Conservation (phyloP, 2,888 invertebrate species). For the Plutella xylostella region DNA sequence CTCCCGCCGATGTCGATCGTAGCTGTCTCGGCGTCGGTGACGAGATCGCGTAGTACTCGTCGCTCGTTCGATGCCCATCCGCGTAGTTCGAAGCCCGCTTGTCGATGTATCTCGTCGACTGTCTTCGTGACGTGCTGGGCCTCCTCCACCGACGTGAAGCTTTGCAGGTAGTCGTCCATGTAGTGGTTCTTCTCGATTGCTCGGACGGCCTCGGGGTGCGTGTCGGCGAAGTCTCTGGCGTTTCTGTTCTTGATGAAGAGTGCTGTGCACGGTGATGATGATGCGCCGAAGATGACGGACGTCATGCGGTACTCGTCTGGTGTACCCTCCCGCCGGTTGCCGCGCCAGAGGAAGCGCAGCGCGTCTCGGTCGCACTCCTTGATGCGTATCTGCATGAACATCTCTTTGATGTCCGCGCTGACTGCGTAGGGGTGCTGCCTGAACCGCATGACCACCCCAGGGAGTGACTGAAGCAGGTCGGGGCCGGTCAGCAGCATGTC, state of each 20-base stretch:
- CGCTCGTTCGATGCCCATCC: conserved; percentile 9
- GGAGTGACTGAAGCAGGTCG: conserved; percentile 18
- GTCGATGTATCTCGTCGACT: conserved; percentile 6
- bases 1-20: background rate
- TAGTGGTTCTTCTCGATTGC: background rate
- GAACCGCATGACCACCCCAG: conserved; percentile 18
- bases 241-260: conserved; percentile 21
- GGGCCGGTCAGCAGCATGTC: conserved; percentile 14
- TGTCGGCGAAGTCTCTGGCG: conserved; percentile 16
- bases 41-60: background rate
- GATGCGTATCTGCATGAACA: conserved; percentile 28
- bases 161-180: conserved; percentile 21
- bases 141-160: conserved; percentile 16
- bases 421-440: conserved; percentile 15
- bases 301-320: conserved; percentile 16
- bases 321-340: background rate
- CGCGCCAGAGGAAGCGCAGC: conserved; percentile 20
- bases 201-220: background rate
- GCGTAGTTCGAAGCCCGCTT: conserved; percentile 8
- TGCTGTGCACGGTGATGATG: conserved; percentile 21
- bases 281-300: conserved; percentile 21
- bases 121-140: conserved; percentile 11
- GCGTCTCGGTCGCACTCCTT: conserved; percentile 20
- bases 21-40: background rate
- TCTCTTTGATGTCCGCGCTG: conserved; percentile 23